Base-by-base conservation (phyloP, 2,113 vertebrate species). In the Rousettus leschenaultii region DNA sequence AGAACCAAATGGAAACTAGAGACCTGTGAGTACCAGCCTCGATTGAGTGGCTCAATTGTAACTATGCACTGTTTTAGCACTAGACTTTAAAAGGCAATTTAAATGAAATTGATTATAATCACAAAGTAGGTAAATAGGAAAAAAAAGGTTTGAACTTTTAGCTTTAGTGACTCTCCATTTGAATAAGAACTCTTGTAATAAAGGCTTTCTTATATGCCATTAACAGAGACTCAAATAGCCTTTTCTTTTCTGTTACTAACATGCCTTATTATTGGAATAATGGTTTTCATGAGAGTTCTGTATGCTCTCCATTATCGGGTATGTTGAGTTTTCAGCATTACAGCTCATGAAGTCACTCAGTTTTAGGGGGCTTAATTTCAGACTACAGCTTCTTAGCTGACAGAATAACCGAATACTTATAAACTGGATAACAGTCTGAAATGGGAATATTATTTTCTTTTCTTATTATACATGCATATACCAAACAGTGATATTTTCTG, bases 41-140 rank as follows among this genome's bases (percentile, higher is more conserved):
- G 75, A 4, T 1, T 73, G 45, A 88, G 18, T 68, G 21, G 7
- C 48, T 87, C 22, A 57, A 0, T 88, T 59, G n/a, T 51, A 80
- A 87, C 66, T 95, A 59, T 45, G 10, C 1, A 51, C 14, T 38
- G 91, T 78, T 96, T 93, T 83, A 85, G 2, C 51, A 71, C 73
- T 78, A 92, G 33, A 89, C 8, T 84, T 53, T 63, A 66, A 83
- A 89, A 88, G 19, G 3, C 3, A 73, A 73, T 96, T 92, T 85
- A 92, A 89, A 89, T 94, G 35, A 92, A 89, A 95, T 92, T 73
- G 85, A 59, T 95, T 48, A 91, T 93, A 93, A 95, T 95, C 48
- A 53, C 35, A 92, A 85, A 90, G 35, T 30, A 85, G 19, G 30
- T 92, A 80, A 94, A 92, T 38, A 85, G 55, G 55, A 14, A 57